A percentile compares a stretch with the other conserved stretches of the same genome.
Evolutionary conservation across 2,888 invertebrate species (phyloP).

Genomic region (Coleophora flavipennella): DNA sequence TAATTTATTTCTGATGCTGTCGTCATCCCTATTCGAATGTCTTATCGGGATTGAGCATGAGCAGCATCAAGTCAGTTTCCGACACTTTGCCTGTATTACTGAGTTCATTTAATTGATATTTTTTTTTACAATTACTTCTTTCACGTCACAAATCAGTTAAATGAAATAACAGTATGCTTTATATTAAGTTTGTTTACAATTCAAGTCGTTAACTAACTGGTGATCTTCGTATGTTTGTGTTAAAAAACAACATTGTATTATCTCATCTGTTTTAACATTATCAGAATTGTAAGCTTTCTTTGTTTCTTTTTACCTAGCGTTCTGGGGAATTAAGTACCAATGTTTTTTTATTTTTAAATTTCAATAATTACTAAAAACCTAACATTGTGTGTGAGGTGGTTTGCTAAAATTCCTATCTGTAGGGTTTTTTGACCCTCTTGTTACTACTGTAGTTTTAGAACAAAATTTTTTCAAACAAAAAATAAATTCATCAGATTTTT

Average conservation of each 20-base stretch:
- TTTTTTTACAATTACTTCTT: neutral
- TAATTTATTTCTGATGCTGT: too few species aligned
- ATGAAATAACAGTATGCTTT: neutral
- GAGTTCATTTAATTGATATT: neutral
- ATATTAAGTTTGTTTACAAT: neutral
- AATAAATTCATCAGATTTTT: too few species aligned
- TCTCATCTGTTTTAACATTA: constrained; percentile 16
- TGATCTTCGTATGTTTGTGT: neutral
- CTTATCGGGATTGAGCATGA: constrained; percentile 45
- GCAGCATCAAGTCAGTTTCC: constrained; percentile 17
- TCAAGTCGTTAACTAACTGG: neutral
- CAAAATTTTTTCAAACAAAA: too few species aligned
- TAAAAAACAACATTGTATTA: neutral
- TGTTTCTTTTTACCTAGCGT: constrained; percentile 1
- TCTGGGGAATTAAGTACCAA: too few species aligned
- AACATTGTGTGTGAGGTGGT: too few species aligned
- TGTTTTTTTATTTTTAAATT: too few species aligned
- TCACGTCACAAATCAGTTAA: neutral
- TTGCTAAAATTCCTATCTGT: too few species aligned
- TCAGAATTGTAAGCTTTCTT: constrained; percentile 7
- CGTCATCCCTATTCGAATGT: constrained; percentile 15
- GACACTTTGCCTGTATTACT: neutral
- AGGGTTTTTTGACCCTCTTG: too few species aligned
- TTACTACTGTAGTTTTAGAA: too few species aligned
- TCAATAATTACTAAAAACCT: too few species aligned